These are phyloP conservation scores for Petrocephalus schoutedeni DNA, from an alignment of 2,797 vertebrate genomes.

Conservation along the genomic window DNA sequence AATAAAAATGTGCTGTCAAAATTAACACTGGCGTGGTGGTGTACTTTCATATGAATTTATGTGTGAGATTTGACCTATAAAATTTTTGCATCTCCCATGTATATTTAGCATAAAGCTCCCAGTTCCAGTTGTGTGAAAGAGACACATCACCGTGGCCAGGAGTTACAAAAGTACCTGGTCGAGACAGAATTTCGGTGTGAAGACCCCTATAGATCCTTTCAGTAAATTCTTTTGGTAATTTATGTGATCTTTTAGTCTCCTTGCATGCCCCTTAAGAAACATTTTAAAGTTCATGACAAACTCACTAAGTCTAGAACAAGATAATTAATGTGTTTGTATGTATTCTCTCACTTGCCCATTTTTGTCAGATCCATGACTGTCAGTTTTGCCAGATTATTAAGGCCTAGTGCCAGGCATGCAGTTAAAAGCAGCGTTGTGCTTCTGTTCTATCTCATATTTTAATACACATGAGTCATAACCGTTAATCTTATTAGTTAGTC, in stretches of 20 bases:
- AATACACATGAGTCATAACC: background rate
- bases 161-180: background rate
- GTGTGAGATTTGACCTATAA: background rate
- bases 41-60: background rate
- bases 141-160: background rate
- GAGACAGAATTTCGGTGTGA: background rate
- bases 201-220: background rate
- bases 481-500: background rate
- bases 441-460: background rate
- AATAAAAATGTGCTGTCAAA: no score
- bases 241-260: background rate
- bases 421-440: background rate
- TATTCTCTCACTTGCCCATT: conserved; percentile 26
- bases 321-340: conserved; percentile 9
- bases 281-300: conserved; percentile 17
- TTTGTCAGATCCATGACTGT: background rate
- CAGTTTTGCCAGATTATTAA: conserved; percentile 36
- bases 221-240: conserved; percentile 15
- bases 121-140: background rate
- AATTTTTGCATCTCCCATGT: background rate
- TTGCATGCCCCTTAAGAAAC: background rate
- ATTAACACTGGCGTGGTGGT: background rate
- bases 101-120: background rate
- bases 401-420: background rate
- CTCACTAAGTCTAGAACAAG: conserved; percentile 18